Evolutionary conservation across 2,888 invertebrate species (phyloP), one percentile per base, ranked within the genome.

Genomic region (Drosophila prostipennis): DNA sequence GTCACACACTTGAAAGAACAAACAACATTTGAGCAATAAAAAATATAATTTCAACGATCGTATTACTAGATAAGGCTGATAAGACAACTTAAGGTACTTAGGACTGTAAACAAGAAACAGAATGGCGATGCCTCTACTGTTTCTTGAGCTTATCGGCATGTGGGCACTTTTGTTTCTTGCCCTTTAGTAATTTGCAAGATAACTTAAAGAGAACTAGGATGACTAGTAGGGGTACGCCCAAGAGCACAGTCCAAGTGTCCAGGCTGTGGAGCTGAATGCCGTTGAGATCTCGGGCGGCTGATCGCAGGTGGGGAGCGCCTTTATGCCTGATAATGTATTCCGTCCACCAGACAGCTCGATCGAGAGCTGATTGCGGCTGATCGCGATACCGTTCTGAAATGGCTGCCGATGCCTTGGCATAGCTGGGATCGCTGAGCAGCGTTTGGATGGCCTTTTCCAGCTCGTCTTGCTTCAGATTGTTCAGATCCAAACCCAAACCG

Each of bases 271-370:
- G 82, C 34, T 87, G 79, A 1, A 90, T 45, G 42, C 76, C 87
- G 48, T 52, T 83, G 23, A 80, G 45, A 11, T 83, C 76, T 0
- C 70, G 26, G 19, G 86, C 60, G 2, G 61, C 19, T 1, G 80
- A 46, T 0, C 84, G 80, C 61, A 91, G 46, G 56, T 91, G 90
- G 0, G 77, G 60, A 0, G 91, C 90, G 3, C 91, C 91, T 26
- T 89, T 89, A 70, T 92, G 91, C 0, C 89, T 70, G 0, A 83
- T 63, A 0, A 92, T 74, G 72, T 91, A 90, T 67, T 91, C 91
- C 0, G 91, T 87, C 92, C 92, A 92, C 77, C 90, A 92, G 10
- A 90, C 75, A 0, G 91, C 91, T 0, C 80, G 81, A 7, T 92
- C 89, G 54, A 90, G 26, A 0, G 91, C 84, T 6, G 76, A 56